A percentile compares a stretch with the other conserved stretches of the same genome.
Evolutionary conservation across 1,140 invertebrate genomes (phyloP).

Genomic region (Macrosteles quadrilineatus): DNA sequence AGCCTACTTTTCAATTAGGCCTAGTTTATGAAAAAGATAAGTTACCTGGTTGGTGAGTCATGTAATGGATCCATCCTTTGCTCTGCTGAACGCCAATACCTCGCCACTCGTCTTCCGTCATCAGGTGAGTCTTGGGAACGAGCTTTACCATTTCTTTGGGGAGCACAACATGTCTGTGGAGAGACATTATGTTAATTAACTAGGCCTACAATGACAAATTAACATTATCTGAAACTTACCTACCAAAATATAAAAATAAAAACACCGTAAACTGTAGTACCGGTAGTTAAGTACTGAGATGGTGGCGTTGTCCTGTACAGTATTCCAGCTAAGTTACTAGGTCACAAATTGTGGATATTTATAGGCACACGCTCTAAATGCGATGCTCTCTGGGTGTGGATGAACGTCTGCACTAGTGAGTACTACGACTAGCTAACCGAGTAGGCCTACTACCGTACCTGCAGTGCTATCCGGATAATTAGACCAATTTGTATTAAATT

Average conservation of each 20-base stretch:
- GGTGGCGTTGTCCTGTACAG: not conserved
- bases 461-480: too few species aligned
- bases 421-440: too few species aligned
- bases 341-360: too few species aligned
- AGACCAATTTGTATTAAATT: too few species aligned
- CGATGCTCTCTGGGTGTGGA: too few species aligned
- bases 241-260: not conserved
- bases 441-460: too few species aligned
- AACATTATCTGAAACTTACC: not conserved
- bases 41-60: constrained; percentile 83
- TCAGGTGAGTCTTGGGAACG: constrained; percentile 87
- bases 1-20: too few species aligned
- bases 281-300: not conserved
- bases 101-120: constrained; percentile 92
- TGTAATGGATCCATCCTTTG: constrained; percentile 93
- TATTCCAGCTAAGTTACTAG: not conserved
- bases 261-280: not conserved
- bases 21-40: too few species aligned
- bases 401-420: too few species aligned
- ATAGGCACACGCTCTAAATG: too few species aligned
- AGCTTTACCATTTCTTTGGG: constrained; percentile 88
- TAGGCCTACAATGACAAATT: not conserved
- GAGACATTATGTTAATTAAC: constrained; percentile 48
- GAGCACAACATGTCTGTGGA: constrained; percentile 91
- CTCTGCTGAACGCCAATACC: constrained; percentile 91